Evolutionary conservation across 2,888 invertebrate genomes (phyloP).

Genomic region (Aphodius sticticus): DNA sequence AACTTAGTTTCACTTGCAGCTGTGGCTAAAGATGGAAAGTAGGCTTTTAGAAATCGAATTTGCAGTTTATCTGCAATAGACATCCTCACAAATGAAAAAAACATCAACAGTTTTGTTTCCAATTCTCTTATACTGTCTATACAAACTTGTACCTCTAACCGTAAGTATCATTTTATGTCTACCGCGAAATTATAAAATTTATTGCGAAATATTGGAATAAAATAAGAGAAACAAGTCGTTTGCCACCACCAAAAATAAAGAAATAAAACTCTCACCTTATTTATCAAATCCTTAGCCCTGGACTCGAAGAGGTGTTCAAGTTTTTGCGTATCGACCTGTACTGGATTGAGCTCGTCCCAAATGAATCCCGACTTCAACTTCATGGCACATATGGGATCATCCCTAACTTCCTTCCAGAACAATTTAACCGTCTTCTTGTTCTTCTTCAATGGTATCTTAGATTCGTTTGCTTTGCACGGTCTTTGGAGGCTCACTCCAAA

Average conservation of each 20-base stretch:
- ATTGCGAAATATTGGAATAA: conserved; percentile 7
- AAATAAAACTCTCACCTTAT: conserved; percentile 75
- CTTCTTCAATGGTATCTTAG: conserved; percentile 72
- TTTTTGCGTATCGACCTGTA: conserved; percentile 89
- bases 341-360: conserved; percentile 90
- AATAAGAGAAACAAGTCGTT: background rate
- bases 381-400: conserved; percentile 72
- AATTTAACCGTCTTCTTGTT: conserved; percentile 97
- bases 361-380: conserved; percentile 72
- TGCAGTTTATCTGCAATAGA: background rate
- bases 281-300: conserved; percentile 91
- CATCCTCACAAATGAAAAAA: background rate
- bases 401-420: conserved; percentile 96
- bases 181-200: background rate
- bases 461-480: conserved; percentile 52
- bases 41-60: background rate
- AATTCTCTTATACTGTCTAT: background rate
- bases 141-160: too few species aligned
- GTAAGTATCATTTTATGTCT: background rate
- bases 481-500: conserved; percentile 56
- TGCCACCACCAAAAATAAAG: background rate
- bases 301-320: conserved; percentile 97
- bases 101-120: background rate
- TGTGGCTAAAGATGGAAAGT: background rate
- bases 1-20: background rate